Evolutionary conservation across 2,797 vertebrate genomes (phyloP).

Genomic region (Numenius phaeopus): DNA sequence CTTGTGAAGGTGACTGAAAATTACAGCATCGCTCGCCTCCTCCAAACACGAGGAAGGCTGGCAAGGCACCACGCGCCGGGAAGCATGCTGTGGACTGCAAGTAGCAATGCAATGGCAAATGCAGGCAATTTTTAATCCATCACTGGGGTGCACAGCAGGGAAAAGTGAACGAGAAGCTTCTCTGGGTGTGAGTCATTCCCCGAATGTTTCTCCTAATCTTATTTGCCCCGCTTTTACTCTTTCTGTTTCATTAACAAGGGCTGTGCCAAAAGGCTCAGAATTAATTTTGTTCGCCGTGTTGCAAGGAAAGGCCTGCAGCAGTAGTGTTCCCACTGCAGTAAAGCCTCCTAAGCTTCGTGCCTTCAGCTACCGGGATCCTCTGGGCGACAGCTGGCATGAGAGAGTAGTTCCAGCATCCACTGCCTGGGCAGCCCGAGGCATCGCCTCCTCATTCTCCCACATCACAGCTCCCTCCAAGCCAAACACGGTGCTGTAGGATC

Average conservation of each 20-base stretch:
- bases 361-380: background rate
- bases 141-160: background rate
- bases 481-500: background rate
- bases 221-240: background rate
- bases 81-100: fast-evolving
- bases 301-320: background rate
- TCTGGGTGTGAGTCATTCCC: background rate
- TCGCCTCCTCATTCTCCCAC: background rate
- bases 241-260: background rate
- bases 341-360: background rate
- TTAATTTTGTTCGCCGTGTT: fast-evolving
- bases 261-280: background rate
- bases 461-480: background rate
- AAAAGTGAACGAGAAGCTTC: background rate
- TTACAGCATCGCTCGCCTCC: background rate
- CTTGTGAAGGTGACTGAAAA: background rate
- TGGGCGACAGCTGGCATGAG: background rate
- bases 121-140: background rate
- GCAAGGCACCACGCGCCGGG: fast-evolving
- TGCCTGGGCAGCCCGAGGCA: background rate
- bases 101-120: background rate
- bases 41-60: background rate
- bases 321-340: background rate
- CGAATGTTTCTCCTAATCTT: background rate
- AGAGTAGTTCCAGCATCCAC: background rate